Evolutionary conservation across 2,113 vertebrate genomes (phyloP).

Genomic region (Melierax canorus): DNA sequence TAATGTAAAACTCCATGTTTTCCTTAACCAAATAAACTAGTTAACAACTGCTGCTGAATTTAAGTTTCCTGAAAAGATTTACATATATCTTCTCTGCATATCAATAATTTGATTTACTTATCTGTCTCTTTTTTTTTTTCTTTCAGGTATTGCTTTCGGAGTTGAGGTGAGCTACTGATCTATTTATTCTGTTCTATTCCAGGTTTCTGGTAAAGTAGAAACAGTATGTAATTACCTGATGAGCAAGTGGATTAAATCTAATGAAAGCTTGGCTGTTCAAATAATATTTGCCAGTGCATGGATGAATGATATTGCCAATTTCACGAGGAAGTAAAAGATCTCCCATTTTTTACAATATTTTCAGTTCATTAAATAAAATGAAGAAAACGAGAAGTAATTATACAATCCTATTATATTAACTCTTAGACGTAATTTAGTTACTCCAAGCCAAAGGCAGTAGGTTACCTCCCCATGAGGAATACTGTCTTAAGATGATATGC

Average conservation of each 20-base stretch:
- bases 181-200: not conserved
- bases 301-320: not conserved
- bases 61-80: not conserved
- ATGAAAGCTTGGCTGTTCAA: not conserved
- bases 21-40: not conserved
- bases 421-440: not conserved
- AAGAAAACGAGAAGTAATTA: not conserved
- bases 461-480: not conserved
- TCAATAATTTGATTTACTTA: not conserved
- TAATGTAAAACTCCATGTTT: not conserved
- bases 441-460: not conserved
- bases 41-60: not conserved
- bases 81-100: not conserved
- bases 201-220: not conserved
- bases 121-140: not conserved
- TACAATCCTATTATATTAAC: not conserved
- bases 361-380: not conserved
- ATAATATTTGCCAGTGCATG: not conserved
- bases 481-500: not conserved
- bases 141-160: conserved; percentile 23
- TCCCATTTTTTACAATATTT: not conserved
- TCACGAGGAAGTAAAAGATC: not conserved
- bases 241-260: not conserved
- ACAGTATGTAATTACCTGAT: not conserved
- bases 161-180: conserved; percentile 5